Conservation (phyloP, 2,888 invertebrate species). For the Chrysina gloriosa region DNA sequence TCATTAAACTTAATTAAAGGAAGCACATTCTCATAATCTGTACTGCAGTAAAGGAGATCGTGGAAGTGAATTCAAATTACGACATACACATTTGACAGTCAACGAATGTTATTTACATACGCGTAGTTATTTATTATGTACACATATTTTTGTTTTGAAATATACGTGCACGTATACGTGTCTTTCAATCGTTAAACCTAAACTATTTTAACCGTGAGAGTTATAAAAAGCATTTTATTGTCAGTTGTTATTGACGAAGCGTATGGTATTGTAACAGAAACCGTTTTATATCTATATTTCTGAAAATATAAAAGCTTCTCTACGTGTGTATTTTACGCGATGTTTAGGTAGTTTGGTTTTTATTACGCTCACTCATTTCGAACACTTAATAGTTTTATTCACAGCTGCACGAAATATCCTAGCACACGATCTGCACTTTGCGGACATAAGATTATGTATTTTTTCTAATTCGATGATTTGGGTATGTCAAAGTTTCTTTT, state of each 20-base stretch:
- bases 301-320: constrained; percentile 32
- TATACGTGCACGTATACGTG: constrained; percentile 16
- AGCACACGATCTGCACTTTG: background rate
- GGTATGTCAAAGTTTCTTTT: constrained; percentile 8
- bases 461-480: constrained; percentile 15
- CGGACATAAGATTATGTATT: background rate
- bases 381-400: constrained; percentile 32
- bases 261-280: constrained; percentile 37
- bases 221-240: constrained; percentile 35
- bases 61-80: constrained; percentile 23
- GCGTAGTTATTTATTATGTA: background rate
- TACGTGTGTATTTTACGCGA: constrained; percentile 38
- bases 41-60: constrained; percentile 11
- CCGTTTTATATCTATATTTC: constrained; percentile 37
- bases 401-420: background rate
- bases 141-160: constrained; percentile 21
- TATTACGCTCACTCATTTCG: constrained; percentile 23
- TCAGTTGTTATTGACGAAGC: constrained; percentile 27
- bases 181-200: constrained; percentile 30
- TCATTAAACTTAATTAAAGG: too few relatives aligned
- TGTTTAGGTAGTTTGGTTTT: constrained; percentile 36
- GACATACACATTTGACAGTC: background rate
- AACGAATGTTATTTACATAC: background rate
- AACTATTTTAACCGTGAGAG: constrained; percentile 35
- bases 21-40: constrained; percentile 2